These are phyloP conservation scores for Ranitomeya imitator DNA, from an alignment of 2,113 vertebrate genomes.

Conservation along the genomic window DNA sequence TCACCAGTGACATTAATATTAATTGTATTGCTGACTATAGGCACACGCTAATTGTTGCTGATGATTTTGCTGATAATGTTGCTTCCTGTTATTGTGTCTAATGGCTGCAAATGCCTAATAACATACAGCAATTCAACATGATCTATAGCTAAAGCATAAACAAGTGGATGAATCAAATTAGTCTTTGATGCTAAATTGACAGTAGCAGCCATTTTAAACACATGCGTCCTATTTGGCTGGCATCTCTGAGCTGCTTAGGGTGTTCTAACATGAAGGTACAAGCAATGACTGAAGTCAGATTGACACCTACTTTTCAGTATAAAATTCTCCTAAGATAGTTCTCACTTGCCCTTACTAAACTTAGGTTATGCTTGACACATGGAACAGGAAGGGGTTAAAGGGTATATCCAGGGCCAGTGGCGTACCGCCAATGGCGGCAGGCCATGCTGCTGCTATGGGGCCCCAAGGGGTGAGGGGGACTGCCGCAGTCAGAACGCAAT, in stretches of 20 bases:
- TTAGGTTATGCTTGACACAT: background rate
- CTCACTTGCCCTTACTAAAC: background rate
- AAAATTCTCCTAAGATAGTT: constrained; percentile 7
- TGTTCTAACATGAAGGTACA: constrained; percentile 20
- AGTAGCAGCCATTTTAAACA: constrained; percentile 37
- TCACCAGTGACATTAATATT: constrained; percentile 35
- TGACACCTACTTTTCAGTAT: background rate
- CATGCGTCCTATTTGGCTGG: constrained; percentile 34
- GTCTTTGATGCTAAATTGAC: constrained; percentile 38
- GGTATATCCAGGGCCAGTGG: too few species aligned
- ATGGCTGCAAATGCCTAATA: background rate
- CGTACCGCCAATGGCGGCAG: too few species aligned
- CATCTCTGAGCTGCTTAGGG: constrained; percentile 20
- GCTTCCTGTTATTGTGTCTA: constrained; percentile 11
- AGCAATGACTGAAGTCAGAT: background rate
- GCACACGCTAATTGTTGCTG: constrained; percentile 39
- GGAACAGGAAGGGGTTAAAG: background rate
- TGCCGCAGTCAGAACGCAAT: too few species aligned
- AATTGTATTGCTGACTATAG: constrained; percentile 44
- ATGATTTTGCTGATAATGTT: constrained; percentile 34
- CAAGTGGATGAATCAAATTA: constrained; percentile 41
- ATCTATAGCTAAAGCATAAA: constrained; percentile 25
- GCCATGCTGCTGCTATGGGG: too few species aligned
- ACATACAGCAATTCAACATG: background rate
- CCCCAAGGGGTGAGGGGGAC: too few species aligned